Conservation (phyloP, 2,113 vertebrate species). For the Hipposideros armiger region DNA sequence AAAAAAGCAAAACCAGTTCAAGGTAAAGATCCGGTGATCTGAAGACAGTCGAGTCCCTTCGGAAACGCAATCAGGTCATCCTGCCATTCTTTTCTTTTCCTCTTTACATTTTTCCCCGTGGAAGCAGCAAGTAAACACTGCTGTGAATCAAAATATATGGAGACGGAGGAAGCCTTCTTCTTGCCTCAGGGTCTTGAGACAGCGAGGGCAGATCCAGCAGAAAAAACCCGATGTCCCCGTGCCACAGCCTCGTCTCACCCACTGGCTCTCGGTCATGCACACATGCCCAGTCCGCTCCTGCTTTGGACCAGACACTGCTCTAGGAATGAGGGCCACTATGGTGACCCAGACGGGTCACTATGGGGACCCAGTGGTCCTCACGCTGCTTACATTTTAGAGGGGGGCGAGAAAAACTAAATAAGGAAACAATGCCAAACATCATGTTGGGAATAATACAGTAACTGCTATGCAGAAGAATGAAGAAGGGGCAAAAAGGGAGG, state of each 20-base stretch:
- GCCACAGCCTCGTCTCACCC: background rate
- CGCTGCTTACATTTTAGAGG: background rate
- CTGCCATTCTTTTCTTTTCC: background rate
- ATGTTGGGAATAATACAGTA: background rate
- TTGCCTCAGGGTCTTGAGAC: background rate
- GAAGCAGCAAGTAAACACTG: background rate
- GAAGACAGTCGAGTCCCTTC: background rate
- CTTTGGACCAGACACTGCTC: background rate
- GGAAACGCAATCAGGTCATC: background rate
- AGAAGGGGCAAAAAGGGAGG: background rate
- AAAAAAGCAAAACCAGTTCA: constrained; percentile 9
- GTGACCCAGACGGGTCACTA: background rate
- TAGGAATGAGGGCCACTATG: background rate
- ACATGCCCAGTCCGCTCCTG: background rate
- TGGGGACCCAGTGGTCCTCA: background rate
- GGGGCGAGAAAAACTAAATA: background rate
- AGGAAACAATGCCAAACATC: background rate
- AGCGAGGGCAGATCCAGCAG: background rate
- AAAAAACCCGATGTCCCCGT: background rate
- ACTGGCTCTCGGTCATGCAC: background rate
- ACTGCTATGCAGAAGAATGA: background rate
- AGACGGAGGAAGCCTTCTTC: background rate
- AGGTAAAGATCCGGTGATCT: background rate
- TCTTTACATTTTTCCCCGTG: background rate
- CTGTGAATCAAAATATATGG: background rate